Base-by-base conservation (phyloP, 2,797 vertebrate species). In the Varecia variegata region DNA sequence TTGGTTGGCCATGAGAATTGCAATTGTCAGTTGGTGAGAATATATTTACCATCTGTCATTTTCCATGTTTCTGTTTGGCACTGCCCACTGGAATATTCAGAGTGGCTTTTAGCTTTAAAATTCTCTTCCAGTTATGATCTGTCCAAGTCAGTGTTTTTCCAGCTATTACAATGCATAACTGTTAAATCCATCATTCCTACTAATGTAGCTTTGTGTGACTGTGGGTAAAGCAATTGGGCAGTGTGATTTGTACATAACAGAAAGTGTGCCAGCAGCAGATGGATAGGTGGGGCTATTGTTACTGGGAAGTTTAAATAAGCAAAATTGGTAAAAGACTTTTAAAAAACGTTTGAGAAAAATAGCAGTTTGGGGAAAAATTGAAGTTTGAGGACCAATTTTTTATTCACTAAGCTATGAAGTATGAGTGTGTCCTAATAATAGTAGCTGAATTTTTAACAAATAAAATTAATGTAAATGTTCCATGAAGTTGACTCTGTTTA, bases 41-140 rank as follows among this genome's bases (percentile, higher is more conserved):
- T 91, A 65, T 58, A 93, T 93, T 96, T 93, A 58, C 96, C 95
- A 96, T 95, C 97, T 97, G 93, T 92, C 62, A 56, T 90, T 40
- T 52, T 92, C 83, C 15, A 1, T 56, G 50, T 77, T 92, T 91
- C 52, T 82, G 17, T 43, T 96, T 96, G 91, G 88, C 93, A 96
- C 20, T 87, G 60, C 84, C 79, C 73, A 21, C 23, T 94, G 84
- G 80, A 96, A 83, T 82, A 91, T 65, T 90, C 70, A 4, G 38
- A 77, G 7, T 84, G 77, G 32, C 27, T 92, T 90, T 95, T 25
- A 80, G 50, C 76, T 56, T 94, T 86, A 94, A 92, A 95, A 91
- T 94, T 83, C 30, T 84, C 65, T 90, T 70, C 73, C 60, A 76
- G 40, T 87, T 95, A 27, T 65, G 30, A 91, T 94, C 47, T 93